phyloP scores from a whole-genome alignment of 2,797 vertebrate genomes.

The Nyctibius grandis region DNA sequence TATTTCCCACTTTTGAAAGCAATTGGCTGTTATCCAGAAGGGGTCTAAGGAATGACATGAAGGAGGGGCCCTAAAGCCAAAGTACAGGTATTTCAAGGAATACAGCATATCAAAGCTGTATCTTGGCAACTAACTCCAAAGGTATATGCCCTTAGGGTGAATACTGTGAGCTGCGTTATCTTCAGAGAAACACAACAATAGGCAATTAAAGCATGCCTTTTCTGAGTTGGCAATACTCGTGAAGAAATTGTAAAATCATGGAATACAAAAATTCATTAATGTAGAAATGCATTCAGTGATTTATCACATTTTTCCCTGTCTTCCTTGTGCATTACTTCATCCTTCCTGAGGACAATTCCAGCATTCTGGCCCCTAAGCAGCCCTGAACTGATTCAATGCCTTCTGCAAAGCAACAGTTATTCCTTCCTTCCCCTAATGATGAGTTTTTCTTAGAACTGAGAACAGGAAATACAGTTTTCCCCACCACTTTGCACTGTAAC shows the following conservation, averaged over 20 bases:
- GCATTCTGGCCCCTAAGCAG: not conserved
- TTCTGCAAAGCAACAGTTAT: not conserved
- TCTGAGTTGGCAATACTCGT: not conserved
- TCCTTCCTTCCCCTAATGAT: not conserved
- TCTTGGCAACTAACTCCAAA: not conserved
- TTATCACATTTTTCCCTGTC: not conserved
- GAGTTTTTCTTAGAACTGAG: not conserved
- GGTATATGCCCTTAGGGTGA: not conserved
- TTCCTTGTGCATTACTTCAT: not conserved
- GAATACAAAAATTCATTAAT: not conserved
- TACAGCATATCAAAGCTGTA: not conserved
- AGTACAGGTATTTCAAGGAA: not conserved
- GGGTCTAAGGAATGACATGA: not conserved
- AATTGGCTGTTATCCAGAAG: not conserved
- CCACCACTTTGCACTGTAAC: not conserved
- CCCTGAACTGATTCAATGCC: not conserved
- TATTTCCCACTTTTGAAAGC: not conserved
- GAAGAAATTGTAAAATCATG: not conserved
- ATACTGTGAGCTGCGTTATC: not conserved
- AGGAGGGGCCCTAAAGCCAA: not conserved
- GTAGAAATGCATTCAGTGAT: not conserved
- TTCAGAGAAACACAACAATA: not conserved
- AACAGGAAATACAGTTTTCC: not conserved
- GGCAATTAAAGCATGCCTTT: not conserved
- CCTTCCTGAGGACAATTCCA: not conserved